phyloP scores from a whole-genome alignment of 1,140 invertebrate genomes.

The Bombus superbus region DNA sequence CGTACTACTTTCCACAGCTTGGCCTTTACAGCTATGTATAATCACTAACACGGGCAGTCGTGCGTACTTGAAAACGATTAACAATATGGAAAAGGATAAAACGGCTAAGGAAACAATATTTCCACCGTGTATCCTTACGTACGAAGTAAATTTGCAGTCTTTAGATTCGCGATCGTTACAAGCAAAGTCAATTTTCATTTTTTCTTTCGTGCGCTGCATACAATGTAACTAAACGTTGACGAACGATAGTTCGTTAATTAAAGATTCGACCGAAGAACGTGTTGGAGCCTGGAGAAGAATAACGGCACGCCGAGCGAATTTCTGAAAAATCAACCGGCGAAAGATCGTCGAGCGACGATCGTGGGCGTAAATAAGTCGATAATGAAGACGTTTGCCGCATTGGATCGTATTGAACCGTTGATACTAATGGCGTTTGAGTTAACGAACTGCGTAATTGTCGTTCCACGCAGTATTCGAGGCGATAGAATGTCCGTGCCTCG shows the following conservation, averaged over 20 bases:
- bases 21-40: not conserved
- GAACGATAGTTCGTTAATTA: no score
- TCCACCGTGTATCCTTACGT: not conserved
- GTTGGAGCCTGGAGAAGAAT: no score
- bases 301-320: not conserved
- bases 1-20: not conserved
- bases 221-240: no score
- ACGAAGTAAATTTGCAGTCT: not conserved
- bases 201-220: not conserved
- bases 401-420: not conserved
- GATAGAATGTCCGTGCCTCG: conserved; percentile 3
- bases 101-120: no score
- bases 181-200: not conserved
- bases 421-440: conserved; percentile 36
- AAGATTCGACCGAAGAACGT: no score
- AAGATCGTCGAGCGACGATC: not conserved
- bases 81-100: no score
- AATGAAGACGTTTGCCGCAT: conserved; percentile 14
- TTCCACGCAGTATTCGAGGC: conserved; percentile 23
- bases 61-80: no score
- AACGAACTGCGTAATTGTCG: conserved; percentile 39
- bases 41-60: no score
- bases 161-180: not conserved
- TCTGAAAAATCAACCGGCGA: not conserved
- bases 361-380: conserved; percentile 26